Conservation (phyloP, 2,113 vertebrate species). For the Puffinus mauretanicus region DNA sequence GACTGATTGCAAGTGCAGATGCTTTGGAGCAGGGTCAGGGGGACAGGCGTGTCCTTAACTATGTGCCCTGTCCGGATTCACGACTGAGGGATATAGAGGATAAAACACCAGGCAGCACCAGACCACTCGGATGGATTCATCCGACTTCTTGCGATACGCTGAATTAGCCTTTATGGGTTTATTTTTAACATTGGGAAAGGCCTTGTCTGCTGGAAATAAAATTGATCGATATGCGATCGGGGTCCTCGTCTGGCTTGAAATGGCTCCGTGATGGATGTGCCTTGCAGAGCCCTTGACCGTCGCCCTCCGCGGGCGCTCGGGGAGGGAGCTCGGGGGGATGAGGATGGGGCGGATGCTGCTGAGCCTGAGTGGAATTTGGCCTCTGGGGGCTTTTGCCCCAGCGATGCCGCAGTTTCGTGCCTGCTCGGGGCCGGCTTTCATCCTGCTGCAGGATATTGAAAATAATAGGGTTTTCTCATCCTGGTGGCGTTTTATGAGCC, state of each 20-base stretch:
- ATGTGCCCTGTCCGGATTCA: not conserved
- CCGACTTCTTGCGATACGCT: accelerated
- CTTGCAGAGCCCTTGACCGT: not conserved
- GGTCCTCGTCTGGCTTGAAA: not conserved
- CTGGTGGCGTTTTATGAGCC: not conserved
- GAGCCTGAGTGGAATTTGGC: not conserved
- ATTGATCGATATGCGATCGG: accelerated
- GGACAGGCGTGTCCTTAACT: not conserved
- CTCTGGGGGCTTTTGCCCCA: not conserved
- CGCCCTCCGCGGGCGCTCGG: accelerated
- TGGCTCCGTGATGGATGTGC: not conserved
- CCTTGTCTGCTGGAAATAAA: not conserved
- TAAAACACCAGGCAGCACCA: not conserved
- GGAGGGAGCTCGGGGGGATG: not conserved
- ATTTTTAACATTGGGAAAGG: not conserved
- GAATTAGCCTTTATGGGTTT: not conserved
- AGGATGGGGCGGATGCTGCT: not conserved
- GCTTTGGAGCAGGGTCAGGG: not conserved
- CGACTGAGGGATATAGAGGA: not conserved
- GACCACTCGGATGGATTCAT: not conserved
- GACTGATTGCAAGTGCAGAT: not conserved
- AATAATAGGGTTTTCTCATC: not conserved
- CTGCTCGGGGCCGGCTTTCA: not conserved
- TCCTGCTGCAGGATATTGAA: not conserved
- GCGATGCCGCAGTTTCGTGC: not conserved